Base-by-base conservation (phyloP, 1,140 invertebrate genomes). In the Notospermus geniculatus region DNA sequence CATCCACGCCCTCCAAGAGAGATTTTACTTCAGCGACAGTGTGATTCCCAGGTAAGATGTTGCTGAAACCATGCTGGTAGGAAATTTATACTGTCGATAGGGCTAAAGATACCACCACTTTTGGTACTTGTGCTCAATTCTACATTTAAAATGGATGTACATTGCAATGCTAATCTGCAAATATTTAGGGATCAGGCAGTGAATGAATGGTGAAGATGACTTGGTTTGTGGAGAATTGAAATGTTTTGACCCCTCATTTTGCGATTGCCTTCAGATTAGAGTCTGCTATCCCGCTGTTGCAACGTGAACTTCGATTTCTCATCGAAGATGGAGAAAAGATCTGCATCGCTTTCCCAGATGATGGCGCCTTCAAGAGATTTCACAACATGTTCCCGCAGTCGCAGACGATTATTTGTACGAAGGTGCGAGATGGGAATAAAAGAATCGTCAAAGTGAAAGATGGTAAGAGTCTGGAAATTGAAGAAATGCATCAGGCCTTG, bases 1-100 rank as follows among this genome's bases (percentile, higher is more conserved):
- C 55, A 81, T 82, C 25, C 80, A 82, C 63, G 79, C 80, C 23
- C 64, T 82, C n/a, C 80, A 81, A 59, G 80, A 82, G 55, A 63
- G 79, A 46, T 82, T 82, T 64, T 82, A 82, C 62, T 82, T 82
- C 65, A 76, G 75, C 11, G 77, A 80, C 28, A 72, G 64, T 50
- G 74, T 82, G 52, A 81, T 82, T 60, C 79, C 80, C 19, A 74
- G 80, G 79, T 81, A 67, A 30, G 28, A 32, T n/a, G 43, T 2
- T 25, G 11, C 27, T 19, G 2, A 32, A 30, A 7, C n/a, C n/a
- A n/a, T n/a, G n/a, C n/a, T n/a, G n/a, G n/a, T n/a, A n/a, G n/a
- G n/a, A n/a, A n/a, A n/a, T n/a, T n/a, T n/a, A n/a, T n/a, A n/a
- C n/a, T n/a, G n/a, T n/a, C n/a, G n/a, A n/a, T n/a, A n/a, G n/a